phyloP scores from a whole-genome alignment of 2,113 vertebrate genomes.

The Urocitellus parryii region DNA sequence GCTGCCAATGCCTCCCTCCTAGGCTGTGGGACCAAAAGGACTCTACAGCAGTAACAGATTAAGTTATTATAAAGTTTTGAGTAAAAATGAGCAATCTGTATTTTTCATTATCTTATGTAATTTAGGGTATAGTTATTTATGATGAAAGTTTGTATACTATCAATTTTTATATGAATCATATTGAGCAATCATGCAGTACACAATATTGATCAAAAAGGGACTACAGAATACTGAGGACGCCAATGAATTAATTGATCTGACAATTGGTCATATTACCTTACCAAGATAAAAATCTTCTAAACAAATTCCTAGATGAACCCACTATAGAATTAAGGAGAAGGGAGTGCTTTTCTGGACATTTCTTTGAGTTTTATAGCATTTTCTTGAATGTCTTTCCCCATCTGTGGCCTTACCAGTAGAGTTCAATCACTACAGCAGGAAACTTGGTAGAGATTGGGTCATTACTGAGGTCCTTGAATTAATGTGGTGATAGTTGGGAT shows the following conservation, averaged over 20 bases:
- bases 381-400: neutral
- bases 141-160: neutral
- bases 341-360: neutral
- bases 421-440: neutral
- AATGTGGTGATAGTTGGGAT: neutral
- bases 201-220: slow-evolving; percentile 6
- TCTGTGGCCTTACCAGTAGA: neutral
- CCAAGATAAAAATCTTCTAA: slow-evolving; percentile 16
- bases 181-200: neutral
- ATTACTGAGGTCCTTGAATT: neutral
- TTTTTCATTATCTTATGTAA: neutral
- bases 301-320: neutral
- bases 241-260: neutral
- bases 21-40: neutral
- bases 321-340: neutral
- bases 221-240: neutral
- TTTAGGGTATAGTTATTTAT: slow-evolving; percentile 13
- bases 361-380: neutral
- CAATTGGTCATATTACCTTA: neutral
- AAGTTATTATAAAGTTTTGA: slow-evolving; percentile 4
- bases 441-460: neutral
- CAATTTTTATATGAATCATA: slow-evolving; percentile 15
- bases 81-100: neutral
- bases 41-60: neutral
- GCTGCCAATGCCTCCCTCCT: neutral